These are phyloP conservation scores for Cyclura pinguis DNA, from an alignment of 2,797 vertebrate genomes.

Conservation along the genomic window DNA sequence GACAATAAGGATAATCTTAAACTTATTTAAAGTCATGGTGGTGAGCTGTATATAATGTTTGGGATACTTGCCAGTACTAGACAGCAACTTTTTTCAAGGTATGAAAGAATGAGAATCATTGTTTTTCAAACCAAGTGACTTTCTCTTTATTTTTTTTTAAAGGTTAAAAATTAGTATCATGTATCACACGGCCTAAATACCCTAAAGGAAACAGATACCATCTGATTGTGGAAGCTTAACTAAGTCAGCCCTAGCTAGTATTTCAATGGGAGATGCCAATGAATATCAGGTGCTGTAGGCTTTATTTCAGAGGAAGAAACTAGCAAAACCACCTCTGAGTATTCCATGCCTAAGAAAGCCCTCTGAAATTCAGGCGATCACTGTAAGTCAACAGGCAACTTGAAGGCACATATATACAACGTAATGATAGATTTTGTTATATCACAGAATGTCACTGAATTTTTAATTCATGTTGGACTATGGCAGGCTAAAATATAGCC, in stretches of 20 bases:
- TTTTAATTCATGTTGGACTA: background rate
- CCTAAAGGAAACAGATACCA: no score
- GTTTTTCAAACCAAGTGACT: background rate
- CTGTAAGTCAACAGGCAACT: no score
- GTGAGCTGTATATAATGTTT: slow-evolving; percentile 39
- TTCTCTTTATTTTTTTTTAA: background rate
- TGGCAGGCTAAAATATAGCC: background rate
- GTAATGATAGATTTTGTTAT: background rate
- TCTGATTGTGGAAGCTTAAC: no score
- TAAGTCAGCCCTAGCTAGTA: no score
- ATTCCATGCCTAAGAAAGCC: no score
- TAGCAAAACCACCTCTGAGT: no score
- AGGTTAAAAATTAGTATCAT: background rate
- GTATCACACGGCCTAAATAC: background rate
- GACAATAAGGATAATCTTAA: slow-evolving; percentile 80
- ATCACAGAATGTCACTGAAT: background rate
- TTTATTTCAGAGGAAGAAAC: no score
- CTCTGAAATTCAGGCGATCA: no score
- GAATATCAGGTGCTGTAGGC: no score
- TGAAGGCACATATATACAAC: background rate
- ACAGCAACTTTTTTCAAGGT: slow-evolving; percentile 10
- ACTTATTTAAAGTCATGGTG: slow-evolving; percentile 73
- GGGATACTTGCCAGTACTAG: slow-evolving; percentile 31
- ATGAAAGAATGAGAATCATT: background rate
- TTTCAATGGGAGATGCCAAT: no score